Percentiles rank a stretch among this genome's conserved stretches.
These are phyloP conservation scores for Agonopterix arenella DNA, from an alignment of 2,888 invertebrate species.

Conservation along the genomic window DNA sequence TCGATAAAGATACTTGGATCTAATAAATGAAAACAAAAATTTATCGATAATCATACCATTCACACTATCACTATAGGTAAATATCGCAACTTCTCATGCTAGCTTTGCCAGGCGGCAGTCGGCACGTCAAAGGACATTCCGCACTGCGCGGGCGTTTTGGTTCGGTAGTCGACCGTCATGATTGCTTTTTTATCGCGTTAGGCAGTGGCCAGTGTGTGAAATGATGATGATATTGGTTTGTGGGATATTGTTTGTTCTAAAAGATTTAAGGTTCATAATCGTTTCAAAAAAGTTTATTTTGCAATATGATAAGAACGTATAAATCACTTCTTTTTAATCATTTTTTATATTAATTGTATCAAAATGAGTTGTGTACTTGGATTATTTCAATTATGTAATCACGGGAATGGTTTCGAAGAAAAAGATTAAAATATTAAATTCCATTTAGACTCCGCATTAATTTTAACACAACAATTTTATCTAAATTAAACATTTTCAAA, in stretches of 20 bases:
- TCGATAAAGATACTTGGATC: too few species aligned
- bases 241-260: neutral
- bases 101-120: constrained; percentile 18
- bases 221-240: constrained; percentile 14
- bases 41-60: neutral
- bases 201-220: constrained; percentile 32
- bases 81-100: constrained; percentile 11
- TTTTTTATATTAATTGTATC: too few species aligned
- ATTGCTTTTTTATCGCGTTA: constrained; percentile 58
- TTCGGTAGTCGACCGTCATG: constrained; percentile 57
- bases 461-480: neutral
- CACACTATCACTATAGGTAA: constrained; percentile 8
- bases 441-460: too few species aligned
- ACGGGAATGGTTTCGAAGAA: too few species aligned
- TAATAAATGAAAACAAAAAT: too few species aligned
- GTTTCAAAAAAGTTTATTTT: too few species aligned
- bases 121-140: constrained; percentile 55
- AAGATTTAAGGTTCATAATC: too few species aligned
- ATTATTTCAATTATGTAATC: too few species aligned
- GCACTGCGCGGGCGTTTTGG: constrained; percentile 36
- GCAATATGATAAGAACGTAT: too few species aligned
- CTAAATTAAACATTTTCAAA: neutral
- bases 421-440: too few species aligned
- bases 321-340: too few species aligned
- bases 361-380: too few species aligned